Conservation (phyloP, 1,140 invertebrate species). For the Dendroctonus valens region DNA sequence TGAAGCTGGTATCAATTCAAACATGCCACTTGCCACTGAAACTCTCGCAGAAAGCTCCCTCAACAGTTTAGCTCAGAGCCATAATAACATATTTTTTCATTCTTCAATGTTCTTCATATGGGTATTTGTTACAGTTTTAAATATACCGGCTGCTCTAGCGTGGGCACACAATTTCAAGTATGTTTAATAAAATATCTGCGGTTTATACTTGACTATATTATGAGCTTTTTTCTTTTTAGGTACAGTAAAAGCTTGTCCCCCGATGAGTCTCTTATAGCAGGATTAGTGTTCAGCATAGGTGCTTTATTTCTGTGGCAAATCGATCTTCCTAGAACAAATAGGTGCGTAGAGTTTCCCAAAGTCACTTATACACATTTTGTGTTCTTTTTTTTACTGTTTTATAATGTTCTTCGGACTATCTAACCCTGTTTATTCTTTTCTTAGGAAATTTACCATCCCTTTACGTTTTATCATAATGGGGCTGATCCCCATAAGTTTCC, state of each 20-base stretch:
- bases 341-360: constrained; percentile 37
- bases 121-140: constrained; percentile 54
- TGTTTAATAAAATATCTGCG: constrained; percentile 32
- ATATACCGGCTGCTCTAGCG: constrained; percentile 57
- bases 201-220: constrained; percentile 22
- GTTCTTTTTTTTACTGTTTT: not conserved
- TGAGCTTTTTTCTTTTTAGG: constrained; percentile 47
- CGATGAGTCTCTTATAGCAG: constrained; percentile 55
- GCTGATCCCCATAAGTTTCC: constrained; percentile 53
- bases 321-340: constrained; percentile 53
- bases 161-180: constrained; percentile 65
- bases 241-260: constrained; percentile 53
- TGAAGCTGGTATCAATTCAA: not conserved
- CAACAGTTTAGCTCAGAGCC: constrained; percentile 22
- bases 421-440: constrained; percentile 14
- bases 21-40: not conserved
- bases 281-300: constrained; percentile 53
- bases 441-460: constrained; percentile 54
- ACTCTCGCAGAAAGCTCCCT: not conserved
- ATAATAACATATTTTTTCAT: constrained; percentile 59
- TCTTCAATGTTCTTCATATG: constrained; percentile 61
- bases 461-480: constrained; percentile 54
- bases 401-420: not conserved
- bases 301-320: constrained; percentile 56
- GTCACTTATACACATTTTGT: not conserved